A percentile compares a stretch with the other conserved stretches of the same genome.
These are phyloP conservation scores for Agonopterix alstromeriana DNA, from an alignment of 2,888 invertebrate species.

Conservation along the genomic window DNA sequence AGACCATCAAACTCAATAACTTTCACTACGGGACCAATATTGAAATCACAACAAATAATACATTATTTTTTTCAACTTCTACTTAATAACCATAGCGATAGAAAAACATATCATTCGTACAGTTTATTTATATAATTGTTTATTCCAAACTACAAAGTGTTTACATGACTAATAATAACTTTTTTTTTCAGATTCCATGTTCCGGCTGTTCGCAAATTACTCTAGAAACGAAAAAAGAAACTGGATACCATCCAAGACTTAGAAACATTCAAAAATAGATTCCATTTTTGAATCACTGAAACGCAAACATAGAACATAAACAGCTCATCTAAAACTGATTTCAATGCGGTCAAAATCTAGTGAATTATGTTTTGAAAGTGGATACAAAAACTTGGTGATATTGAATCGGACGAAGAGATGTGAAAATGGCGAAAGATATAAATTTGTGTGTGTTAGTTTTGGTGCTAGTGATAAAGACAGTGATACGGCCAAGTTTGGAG, in stretches of 20 bases:
- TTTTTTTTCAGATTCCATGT: constrained; percentile 42
- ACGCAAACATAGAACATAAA: neutral
- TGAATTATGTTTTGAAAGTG: constrained; percentile 19
- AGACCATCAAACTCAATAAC: too few species aligned
- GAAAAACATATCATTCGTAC: neutral
- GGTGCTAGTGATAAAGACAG: constrained; percentile 34
- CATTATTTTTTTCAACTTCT: too few species aligned
- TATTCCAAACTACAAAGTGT: constrained; percentile 13
- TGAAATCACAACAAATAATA: too few species aligned
- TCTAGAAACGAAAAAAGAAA: constrained; percentile 18
- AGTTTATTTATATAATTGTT: neutral
- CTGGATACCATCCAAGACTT: constrained; percentile 41
- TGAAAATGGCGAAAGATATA: constrained; percentile 44
- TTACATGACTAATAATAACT: constrained; percentile 23
- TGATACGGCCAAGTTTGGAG: constrained; percentile 51
- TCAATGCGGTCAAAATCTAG: constrained; percentile 39
- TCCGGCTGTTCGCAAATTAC: constrained; percentile 30
- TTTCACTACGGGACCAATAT: too few species aligned
- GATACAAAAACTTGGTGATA: constrained; percentile 20
- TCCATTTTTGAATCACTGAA: neutral
- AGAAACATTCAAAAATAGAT: constrained; percentile 24
- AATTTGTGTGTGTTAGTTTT: constrained; percentile 41
- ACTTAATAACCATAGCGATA: too few species aligned
- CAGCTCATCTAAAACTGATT: constrained; percentile 5
- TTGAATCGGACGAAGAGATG: constrained; percentile 27